These are phyloP conservation scores for Hydropsyche tenuis DNA, from an alignment of 1,140 invertebrate genomes.

Conservation along the genomic window DNA sequence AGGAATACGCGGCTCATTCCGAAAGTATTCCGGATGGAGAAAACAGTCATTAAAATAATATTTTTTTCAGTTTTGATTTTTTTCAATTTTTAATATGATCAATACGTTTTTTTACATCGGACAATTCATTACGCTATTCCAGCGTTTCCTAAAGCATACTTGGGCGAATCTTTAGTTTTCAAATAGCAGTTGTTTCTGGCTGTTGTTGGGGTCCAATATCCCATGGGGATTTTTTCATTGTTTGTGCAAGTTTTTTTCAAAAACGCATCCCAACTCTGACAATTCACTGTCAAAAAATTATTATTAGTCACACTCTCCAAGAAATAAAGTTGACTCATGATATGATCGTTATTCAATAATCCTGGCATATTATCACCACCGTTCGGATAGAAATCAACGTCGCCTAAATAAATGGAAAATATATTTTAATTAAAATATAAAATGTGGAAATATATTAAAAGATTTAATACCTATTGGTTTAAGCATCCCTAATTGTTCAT, in stretches of 20 bases:
- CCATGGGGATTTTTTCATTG: background rate
- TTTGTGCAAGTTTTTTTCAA: background rate
- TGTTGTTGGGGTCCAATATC: conserved; percentile 44
- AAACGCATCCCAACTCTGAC: background rate
- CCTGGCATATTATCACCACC: background rate
- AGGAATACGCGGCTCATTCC: too few species aligned
- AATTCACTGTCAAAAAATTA: background rate
- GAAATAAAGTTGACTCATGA: background rate
- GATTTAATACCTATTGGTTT: too few species aligned
- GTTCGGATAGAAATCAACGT: background rate
- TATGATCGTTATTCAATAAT: background rate
- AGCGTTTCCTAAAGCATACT: background rate
- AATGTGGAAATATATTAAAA: too few species aligned
- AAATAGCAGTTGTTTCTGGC: background rate
- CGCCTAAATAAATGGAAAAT: background rate
- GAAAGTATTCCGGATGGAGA: too few species aligned
- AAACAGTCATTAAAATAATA: too few species aligned
- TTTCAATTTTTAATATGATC: too few species aligned
- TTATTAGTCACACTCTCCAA: conserved; percentile 11
- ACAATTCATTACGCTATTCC: background rate
- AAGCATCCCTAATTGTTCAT: conserved; percentile 49
- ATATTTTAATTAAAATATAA: too few species aligned
- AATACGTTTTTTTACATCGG: too few species aligned
- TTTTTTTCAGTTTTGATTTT: too few species aligned
- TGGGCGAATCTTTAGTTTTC: background rate